Base-by-base conservation (phyloP, 2,797 vertebrate species). In the Thunnus albacares region DNA sequence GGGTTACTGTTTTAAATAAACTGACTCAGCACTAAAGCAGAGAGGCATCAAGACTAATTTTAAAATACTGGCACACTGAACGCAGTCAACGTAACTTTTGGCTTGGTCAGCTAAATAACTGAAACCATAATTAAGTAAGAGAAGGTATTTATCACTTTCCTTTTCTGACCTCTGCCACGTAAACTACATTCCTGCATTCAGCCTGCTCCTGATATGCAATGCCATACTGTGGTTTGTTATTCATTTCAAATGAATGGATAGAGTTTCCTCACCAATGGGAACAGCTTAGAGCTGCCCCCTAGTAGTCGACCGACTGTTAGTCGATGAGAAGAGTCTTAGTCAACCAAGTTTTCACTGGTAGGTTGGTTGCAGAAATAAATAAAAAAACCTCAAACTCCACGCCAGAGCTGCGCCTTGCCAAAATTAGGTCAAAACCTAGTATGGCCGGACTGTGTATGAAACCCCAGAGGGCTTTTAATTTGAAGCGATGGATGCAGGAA, bases 61-160 rank as follows among this genome's bases (percentile, higher is more conserved):
- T 59, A 35, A 24, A 59, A 71, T 22, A 66, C 18, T 7, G 52
- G 3, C 22, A 58, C 9, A 79, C 12, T 58, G 9, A 77, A 26
- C 51, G 24, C 38, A 61, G 55, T 71, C 38, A 58, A 58, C 70
- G 67, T 22, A 70, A 43, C n/a, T 64, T 47, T 45, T 30, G 52
- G 53, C 53, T 59, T 8, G 11, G 70, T 85, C 41, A 57, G 64
- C 47, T 38, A 63, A 33, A 74, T 79, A 87, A 77, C 71, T 76
- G 45, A 77, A 81, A 72, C 61, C 9, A 17, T 74, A 74, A 13
- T 74, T 71, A 47, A 67, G 49, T 55, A 59, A 68, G 26, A 73
- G 52, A 56, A 65, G 20, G 41, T 4, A 80, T 87, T 84, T 78
- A 85, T 83, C 78, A 80, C 80, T 77, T 80, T 79, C 62, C 28